A percentile compares a stretch with the other conserved stretches of the same genome.
Evolutionary conservation across 2,113 vertebrate species (phyloP).

Genomic region (Nibea albiflora): DNA sequence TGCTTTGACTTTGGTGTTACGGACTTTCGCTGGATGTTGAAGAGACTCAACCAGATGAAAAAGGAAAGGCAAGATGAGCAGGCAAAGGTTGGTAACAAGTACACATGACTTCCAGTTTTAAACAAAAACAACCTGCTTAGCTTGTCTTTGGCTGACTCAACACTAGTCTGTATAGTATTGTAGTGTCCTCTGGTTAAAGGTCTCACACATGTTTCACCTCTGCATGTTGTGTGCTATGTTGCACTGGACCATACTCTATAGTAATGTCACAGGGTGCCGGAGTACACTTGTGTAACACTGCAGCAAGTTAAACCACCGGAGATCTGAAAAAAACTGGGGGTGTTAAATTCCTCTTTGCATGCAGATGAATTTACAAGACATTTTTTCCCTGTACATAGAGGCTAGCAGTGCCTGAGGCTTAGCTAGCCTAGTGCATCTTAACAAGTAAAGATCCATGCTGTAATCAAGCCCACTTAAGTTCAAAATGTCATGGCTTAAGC

Average conservation of each 20-base stretch:
- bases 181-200: neutral
- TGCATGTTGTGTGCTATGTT: neutral
- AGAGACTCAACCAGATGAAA: conserved; percentile 86
- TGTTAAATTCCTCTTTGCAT: neutral
- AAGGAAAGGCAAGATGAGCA: conserved; percentile 84
- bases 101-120: neutral
- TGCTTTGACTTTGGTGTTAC: conserved; percentile 89
- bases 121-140: neutral
- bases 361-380: neutral
- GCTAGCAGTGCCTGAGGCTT: neutral
- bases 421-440: neutral
- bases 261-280: neutral
- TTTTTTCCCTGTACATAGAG: neutral
- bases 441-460: neutral
- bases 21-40: conserved; percentile 92
- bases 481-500: neutral
- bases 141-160: neutral
- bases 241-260: neutral
- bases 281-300: neutral
- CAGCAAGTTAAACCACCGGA: neutral
- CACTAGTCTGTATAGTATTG: neutral
- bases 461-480: neutral
- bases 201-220: neutral
- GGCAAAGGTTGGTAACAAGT: conserved; percentile 73
- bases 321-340: neutral